Base-by-base conservation (phyloP, 1,140 invertebrate genomes). In the Penaeus chinensis region DNA sequence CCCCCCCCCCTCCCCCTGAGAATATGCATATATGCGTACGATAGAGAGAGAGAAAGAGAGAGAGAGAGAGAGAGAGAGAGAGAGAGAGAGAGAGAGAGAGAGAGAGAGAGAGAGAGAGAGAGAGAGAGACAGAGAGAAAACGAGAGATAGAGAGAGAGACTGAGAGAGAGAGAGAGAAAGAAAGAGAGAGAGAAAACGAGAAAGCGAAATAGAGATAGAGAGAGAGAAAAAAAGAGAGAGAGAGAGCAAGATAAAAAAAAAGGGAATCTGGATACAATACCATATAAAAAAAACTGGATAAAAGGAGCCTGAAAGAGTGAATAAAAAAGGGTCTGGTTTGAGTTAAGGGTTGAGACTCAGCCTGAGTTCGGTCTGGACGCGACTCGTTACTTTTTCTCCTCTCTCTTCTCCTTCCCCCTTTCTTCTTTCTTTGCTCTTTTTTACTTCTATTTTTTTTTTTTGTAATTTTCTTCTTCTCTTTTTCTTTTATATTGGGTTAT, bases 161-260 rank as follows among this genome's bases (percentile, higher is more conserved):
- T 3, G 24, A 62, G 60, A 54, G n/a, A 37, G 0, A 84, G 37
- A 74, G 0, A 60, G 63, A 84, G 74, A 62, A 5, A 84, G 83
- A 77, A 16, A 62, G 74, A 84, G 42, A 84, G 74, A 77, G n/a
- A 62, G 83, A 77, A 22, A 83, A 47, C 60, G 27, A 42, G 65
- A 71, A 47, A 37, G 27, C 42, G 42, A 81, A 27, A 81, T 27
- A 65, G 19, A 22, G 22, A 13, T 0, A 80, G 61, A 77, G 74
- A 77, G 37, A 77, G 71, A 37, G 71, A 76, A n/a, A 76, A 24
- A 76, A n/a, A 77, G 32, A 77, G 32, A 37, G 74, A 77, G 8
- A 77, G 24, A 76, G 65, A 69, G 65, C 20, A 27, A 24, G 11
- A 76, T 16, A 3, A 1, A 76, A 27, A 24, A 76, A 76, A 76